Evolutionary conservation across 2,888 invertebrate genomes (phyloP), one percentile per base, ranked within the genome.

Genomic region (Barypeithes pellucidus): DNA sequence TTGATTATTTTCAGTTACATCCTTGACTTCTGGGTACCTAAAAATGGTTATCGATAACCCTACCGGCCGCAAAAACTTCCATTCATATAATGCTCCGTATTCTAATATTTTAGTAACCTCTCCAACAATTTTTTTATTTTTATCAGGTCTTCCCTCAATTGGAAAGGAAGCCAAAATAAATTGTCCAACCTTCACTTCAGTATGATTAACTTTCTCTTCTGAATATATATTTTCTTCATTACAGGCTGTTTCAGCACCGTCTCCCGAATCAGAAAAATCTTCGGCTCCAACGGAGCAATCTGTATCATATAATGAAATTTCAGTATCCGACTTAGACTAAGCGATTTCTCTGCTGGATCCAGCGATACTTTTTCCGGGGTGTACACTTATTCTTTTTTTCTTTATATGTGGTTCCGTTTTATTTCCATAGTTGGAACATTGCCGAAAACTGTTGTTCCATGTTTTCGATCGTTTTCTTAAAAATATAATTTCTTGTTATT

Each of bases 241-340:
- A 47, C 20, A 2, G 1, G 2, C 18, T 12, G 12, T 41, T 8
- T 20, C 11, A 43, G 43, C 43, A 4, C 1, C 20, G 2, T 47
- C 47, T 47, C 18, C 18, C 1, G 18, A 9, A 47, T 47, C 47
- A 18, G 20, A 47, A 3, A 47, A 47, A 18, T 18, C 7, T 47
- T 47, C 20, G 18, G 20, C 2, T 47, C 47, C 47, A 18, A 18
- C 9, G 9, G 47, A 47, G 11, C 18, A 47, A 9, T 18, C 20
- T 20, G 47, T 18, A 9, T 47, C 47, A 20, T 47, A 18, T 20
- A 47, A 47, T 47, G 47, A 47, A 18, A 47, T 47, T 47, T 47
- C 18, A 2, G 20, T 47, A 2, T 47, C 18, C 12, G 18, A 47
- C 8, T 47, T 18, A 9, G 47, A 18, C 20, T 47, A 4, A 16